Evolutionary conservation across 2,797 vertebrate species (phyloP).

Genomic region (Gymnoscopelus microlampas): DNA sequence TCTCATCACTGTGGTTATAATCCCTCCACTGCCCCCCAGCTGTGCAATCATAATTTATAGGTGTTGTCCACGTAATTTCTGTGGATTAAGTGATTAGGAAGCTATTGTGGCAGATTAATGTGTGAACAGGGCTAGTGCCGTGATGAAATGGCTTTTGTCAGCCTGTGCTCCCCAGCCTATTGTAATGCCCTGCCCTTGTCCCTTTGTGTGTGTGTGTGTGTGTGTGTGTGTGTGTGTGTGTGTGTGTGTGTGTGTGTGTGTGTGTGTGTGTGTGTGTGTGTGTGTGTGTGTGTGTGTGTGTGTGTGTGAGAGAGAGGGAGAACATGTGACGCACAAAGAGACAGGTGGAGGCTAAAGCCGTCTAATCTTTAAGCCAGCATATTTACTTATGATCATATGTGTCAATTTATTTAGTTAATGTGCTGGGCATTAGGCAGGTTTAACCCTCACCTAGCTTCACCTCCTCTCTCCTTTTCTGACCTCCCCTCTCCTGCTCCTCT

Average conservation of each 20-base stretch:
- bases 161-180: slow-evolving; percentile 66
- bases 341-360: slow-evolving; percentile 63
- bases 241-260: slow-evolving; percentile 33
- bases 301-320: slow-evolving; percentile 14
- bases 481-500: background rate
- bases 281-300: slow-evolving; percentile 6
- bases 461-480: background rate
- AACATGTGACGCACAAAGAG: slow-evolving; percentile 23
- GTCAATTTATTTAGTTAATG: slow-evolving; percentile 69
- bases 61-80: slow-evolving; percentile 84
- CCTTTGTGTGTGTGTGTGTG: slow-evolving; percentile 41
- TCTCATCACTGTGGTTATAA: slow-evolving; percentile 69
- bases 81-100: slow-evolving; percentile 86
- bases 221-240: slow-evolving; percentile 29
- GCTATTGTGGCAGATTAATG: slow-evolving; percentile 83
- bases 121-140: slow-evolving; percentile 75
- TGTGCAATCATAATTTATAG: slow-evolving; percentile 86
- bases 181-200: slow-evolving; percentile 60
- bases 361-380: slow-evolving; percentile 65
- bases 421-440: slow-evolving; percentile 41
- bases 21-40: slow-evolving; percentile 63
- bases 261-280: slow-evolving; percentile 36
- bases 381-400: slow-evolving; percentile 74
- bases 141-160: slow-evolving; percentile 85
- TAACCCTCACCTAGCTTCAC: slow-evolving; percentile 40